Percentiles rank a stretch among this genome's conserved stretches.
phyloP scores from a whole-genome alignment of 2,888 invertebrate species.

The Rhopalosiphum nymphaeae region DNA sequence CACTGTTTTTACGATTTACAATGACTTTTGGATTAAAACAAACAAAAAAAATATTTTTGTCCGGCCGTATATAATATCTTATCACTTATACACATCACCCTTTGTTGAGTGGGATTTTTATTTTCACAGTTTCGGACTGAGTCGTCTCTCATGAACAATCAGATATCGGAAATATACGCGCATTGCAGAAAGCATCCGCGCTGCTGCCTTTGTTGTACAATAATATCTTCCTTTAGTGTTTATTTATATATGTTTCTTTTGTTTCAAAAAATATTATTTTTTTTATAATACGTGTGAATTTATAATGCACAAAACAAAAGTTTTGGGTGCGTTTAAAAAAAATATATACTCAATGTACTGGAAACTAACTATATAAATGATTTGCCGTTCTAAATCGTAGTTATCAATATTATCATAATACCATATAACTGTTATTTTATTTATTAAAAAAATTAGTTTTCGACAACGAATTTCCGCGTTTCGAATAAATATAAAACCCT shows the following conservation, averaged over 20 bases:
- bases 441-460: not conserved
- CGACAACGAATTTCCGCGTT: not conserved
- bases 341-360: constrained; percentile 33
- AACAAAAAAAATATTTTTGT: constrained; percentile 30
- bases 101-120: constrained; percentile 21
- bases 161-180: constrained; percentile 49
- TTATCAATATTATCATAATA: not conserved
- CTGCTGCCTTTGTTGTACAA: not conserved
- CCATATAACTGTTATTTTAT: not conserved
- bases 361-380: constrained; percentile 23
- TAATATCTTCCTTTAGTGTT: not conserved
- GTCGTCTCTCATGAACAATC: constrained; percentile 6
- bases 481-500: not conserved
- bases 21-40: constrained; percentile 54
- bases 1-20: constrained; percentile 46
- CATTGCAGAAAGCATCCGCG: not conserved
- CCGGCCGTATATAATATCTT: not conserved
- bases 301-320: not conserved
- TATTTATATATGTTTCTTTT: not conserved
- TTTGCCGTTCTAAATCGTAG: not conserved
- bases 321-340: not conserved
- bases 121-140: constrained; percentile 9
- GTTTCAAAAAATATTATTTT: constrained; percentile 6
- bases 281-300: not conserved
- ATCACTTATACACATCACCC: constrained; percentile 35